Evolutionary conservation across 2,113 vertebrate genomes (phyloP), one percentile per base, ranked within the genome.

Genomic region (Pelecanoides urinatrix): DNA sequence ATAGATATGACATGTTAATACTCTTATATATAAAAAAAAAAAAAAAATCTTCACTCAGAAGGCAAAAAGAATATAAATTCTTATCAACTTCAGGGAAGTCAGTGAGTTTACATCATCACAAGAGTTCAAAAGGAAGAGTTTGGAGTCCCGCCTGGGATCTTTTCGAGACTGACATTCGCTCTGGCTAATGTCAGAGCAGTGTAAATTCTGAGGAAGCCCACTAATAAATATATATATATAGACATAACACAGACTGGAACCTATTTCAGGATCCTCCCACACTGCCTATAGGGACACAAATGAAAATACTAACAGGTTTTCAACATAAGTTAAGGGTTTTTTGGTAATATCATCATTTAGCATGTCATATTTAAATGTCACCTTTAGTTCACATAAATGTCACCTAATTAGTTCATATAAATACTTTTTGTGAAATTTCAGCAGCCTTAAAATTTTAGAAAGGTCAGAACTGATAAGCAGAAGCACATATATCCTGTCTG

Each of bases 381-480:
- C 29, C 27, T 78, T 96, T 89, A 94, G 56, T 86, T 90, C 91
- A 79, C 7, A 79, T 29, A 97, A 97, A 97, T 83, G 91, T 40
- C 94, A 72, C 14, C 55, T 92, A 96, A 97, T 93, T 87, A 97
- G 80, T 55, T 93, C 53, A 72, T 72, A 75, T 67, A 92, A 96
- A 86, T 74, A 65, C 55, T 96, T 96, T 84, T 93, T 93, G 47
- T 80, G 87, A 96, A 96, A 96, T 91, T 94, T 88, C 67, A 73
- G 56, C 66, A 77, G 76, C 45, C 56, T 94, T 92, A 95, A 96
- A 89, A 92, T 91, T 93, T 79, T 74, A 86, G 81, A 97, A 98
- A 98, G 96, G 95, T 96, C 96, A 96, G 29, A 94, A 95, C 16
- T 79, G 90, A 95, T 89, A 86, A 85, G 92, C 47, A 92, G 75